phyloP scores from a whole-genome alignment of 2,113 vertebrate genomes.

The Bambusicola thoracicus region DNA sequence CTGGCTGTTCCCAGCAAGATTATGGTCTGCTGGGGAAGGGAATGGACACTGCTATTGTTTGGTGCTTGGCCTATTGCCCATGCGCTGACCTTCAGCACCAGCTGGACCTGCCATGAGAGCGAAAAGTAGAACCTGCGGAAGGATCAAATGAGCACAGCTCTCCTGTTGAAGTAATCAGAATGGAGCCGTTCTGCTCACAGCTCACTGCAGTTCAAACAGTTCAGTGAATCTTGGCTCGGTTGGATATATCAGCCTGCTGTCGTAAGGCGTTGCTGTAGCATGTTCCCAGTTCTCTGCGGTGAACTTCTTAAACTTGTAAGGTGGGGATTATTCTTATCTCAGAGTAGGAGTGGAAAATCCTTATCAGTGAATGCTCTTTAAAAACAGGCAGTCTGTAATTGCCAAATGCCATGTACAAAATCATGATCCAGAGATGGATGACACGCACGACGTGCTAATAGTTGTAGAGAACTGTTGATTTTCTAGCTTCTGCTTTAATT shows the following conservation, averaged over 20 bases:
- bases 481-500: slow-evolving; percentile 17
- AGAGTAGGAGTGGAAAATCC: slow-evolving; percentile 33
- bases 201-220: not conserved
- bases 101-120: not conserved
- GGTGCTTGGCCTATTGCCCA: not conserved
- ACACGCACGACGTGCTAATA: not conserved
- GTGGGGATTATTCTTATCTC: not conserved
- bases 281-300: not conserved
- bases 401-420: slow-evolving; percentile 7
- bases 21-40: not conserved
- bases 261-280: not conserved
- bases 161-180: not conserved
- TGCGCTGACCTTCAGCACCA: not conserved
- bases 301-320: not conserved
- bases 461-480: not conserved
- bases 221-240: not conserved
- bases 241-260: not conserved
- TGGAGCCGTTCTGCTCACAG: not conserved
- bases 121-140: not conserved
- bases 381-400: not conserved
- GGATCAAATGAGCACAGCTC: not conserved
- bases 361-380: slow-evolving; percentile 21
- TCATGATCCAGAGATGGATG: not conserved
- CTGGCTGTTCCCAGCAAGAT: not conserved
- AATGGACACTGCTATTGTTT: not conserved